Evolutionary conservation across 2,113 vertebrate species (phyloP).

Genomic region (Microcebus ravelobensis): DNA sequence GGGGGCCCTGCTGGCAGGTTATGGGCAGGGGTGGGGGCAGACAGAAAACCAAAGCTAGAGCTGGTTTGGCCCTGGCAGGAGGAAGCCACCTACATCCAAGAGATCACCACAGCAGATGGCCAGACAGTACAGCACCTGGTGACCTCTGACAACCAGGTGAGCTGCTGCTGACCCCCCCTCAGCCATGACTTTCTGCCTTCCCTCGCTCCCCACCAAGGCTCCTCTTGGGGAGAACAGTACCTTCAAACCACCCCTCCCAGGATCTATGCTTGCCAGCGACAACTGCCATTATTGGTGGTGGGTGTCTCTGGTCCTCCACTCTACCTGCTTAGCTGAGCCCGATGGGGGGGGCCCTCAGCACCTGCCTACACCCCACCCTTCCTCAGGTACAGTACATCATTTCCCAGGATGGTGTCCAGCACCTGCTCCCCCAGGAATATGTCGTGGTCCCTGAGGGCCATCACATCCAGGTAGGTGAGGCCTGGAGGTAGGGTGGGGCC

Average conservation of each 20-base stretch:
- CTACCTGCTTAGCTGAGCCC: not conserved
- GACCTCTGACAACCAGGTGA: constrained; percentile 95
- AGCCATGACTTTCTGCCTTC: not conserved
- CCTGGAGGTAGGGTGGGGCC: not conserved
- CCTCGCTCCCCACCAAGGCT: not conserved
- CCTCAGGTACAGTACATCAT: constrained; percentile 97
- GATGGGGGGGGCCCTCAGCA: not conserved
- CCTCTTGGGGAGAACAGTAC: not conserved
- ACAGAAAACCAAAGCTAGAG: not conserved
- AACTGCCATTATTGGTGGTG: not conserved
- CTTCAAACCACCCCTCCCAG: not conserved
- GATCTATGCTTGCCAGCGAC: not conserved
- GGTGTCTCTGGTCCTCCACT: not conserved
- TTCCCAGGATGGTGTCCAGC: constrained; percentile 94
- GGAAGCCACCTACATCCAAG: constrained; percentile 96
- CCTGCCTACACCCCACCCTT: not conserved
- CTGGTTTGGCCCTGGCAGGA: constrained; percentile 85
- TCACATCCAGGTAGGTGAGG: constrained; percentile 93
- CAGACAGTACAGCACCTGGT: constrained; percentile 97
- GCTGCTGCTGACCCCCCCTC: not conserved
- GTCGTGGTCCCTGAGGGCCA: constrained; percentile 96
- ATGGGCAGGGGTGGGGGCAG: not conserved
- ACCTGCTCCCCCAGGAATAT: constrained; percentile 96
- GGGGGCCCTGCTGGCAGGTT: fast-evolving
- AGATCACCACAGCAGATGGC: constrained; percentile 96